Conservation (phyloP, 1,140 invertebrate species). For the Nomia melanderi region DNA sequence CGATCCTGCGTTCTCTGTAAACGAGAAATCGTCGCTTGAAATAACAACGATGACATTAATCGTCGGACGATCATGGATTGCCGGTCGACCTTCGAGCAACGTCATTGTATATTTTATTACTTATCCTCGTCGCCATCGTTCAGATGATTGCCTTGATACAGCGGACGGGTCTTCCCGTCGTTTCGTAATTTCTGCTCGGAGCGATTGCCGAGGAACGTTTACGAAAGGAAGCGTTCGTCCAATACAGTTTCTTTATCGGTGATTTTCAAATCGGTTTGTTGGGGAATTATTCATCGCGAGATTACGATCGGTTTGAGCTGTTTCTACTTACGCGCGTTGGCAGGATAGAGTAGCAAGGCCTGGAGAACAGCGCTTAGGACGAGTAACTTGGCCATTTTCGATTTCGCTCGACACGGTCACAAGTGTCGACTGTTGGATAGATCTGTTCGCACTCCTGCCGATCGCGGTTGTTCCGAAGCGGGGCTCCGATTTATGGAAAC, state of each 20-base stretch:
- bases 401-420: no score
- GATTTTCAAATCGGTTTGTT: no score
- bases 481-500: neutral
- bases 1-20: conserved; percentile 22
- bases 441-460: no score
- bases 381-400: conserved; percentile 29
- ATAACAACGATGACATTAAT: neutral
- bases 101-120: neutral
- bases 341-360: neutral
- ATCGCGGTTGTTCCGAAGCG: no score
- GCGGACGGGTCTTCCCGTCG: neutral
- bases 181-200: neutral
- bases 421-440: no score
- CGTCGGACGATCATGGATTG: neutral
- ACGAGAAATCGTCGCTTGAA: neutral
- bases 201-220: neutral
- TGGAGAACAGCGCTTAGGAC: neutral
- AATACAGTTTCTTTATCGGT: neutral
- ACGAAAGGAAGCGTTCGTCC: no score
- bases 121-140: neutral
- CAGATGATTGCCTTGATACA: neutral
- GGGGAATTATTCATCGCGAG: no score
- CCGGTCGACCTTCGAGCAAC: neutral
- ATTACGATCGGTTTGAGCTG: neutral
- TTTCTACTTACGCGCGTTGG: conserved; percentile 52